Percentiles rank a stretch among this genome's conserved stretches.
These are phyloP conservation scores for Drosophila greeni DNA, from an alignment of 2,888 invertebrate genomes.

Conservation along the genomic window DNA sequence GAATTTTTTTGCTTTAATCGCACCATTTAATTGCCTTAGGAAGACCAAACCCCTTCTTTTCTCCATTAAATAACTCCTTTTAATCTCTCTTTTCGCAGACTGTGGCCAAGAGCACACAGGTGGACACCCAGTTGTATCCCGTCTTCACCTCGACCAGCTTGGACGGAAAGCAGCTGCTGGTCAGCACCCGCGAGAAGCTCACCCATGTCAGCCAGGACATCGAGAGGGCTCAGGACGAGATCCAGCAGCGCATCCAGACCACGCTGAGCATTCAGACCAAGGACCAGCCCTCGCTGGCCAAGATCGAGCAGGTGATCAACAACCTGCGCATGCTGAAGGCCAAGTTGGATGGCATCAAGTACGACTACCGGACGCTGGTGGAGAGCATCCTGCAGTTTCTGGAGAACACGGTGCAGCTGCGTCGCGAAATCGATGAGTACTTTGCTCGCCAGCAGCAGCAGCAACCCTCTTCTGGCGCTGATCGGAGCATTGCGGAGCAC, in stretches of 20 bases:
- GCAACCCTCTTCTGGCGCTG: slow-evolving; percentile 75
- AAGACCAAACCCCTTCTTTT: background rate
- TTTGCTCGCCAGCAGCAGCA: slow-evolving; percentile 78
- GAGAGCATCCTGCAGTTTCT: slow-evolving; percentile 86
- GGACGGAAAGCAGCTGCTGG: slow-evolving; percentile 81
- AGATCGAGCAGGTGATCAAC: slow-evolving; percentile 82
- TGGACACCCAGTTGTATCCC: slow-evolving; percentile 87
- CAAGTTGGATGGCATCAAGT: slow-evolving; percentile 83
- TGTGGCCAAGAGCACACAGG: slow-evolving; percentile 83
- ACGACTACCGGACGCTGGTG: slow-evolving; percentile 85
- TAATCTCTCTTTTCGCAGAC: slow-evolving; percentile 78
- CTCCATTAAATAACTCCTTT: background rate
- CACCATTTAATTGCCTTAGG: background rate
- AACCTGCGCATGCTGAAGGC: slow-evolving; percentile 84
- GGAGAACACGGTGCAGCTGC: slow-evolving; percentile 83
- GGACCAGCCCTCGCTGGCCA: slow-evolving; percentile 80
- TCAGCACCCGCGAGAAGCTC: slow-evolving; percentile 82
- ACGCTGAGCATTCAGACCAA: slow-evolving; percentile 83
- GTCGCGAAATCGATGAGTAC: slow-evolving; percentile 82
- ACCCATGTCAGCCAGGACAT: slow-evolving; percentile 82
- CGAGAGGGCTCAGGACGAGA: slow-evolving; percentile 83
- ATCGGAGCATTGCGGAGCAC: slow-evolving; percentile 82
- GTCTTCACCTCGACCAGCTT: slow-evolving; percentile 83
- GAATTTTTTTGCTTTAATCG: background rate
- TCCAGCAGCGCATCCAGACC: slow-evolving; percentile 84